phyloP scores from a whole-genome alignment of 2,113 vertebrate species.

The Colossoma macropomum region DNA sequence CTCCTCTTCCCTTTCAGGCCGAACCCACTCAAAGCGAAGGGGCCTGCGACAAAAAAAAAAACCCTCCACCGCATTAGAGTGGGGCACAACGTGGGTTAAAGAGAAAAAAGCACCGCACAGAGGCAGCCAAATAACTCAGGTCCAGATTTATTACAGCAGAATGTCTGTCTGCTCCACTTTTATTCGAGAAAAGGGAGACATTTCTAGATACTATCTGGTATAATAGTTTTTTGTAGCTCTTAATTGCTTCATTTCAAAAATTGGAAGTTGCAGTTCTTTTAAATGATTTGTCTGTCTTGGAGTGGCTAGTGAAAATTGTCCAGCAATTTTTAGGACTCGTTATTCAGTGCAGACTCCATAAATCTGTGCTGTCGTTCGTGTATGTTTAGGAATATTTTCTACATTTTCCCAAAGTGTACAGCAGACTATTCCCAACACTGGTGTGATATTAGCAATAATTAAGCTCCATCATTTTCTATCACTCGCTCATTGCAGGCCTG shows the following conservation, averaged over 20 bases:
- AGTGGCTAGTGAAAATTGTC: not conserved
- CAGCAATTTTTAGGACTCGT: too few relatives aligned
- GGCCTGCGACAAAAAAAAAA: constrained; percentile 78
- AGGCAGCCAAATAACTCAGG: constrained; percentile 14
- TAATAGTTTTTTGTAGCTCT: not conserved
- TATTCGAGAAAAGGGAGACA: not conserved
- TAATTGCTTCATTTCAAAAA: not conserved
- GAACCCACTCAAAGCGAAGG: constrained; percentile 81
- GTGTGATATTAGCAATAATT: not conserved
- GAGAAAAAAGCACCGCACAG: constrained; percentile 7
- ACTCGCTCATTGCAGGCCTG: constrained; percentile 10
- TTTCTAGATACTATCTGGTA: not conserved
- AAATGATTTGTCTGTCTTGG: not conserved
- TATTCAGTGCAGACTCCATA: not conserved
- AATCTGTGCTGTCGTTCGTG: not conserved
- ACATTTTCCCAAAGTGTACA: not conserved
- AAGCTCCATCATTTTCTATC: not conserved
- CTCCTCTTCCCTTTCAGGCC: constrained; percentile 85
- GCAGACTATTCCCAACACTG: not conserved
- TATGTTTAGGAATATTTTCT: not conserved
- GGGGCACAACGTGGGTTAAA: constrained; percentile 46
- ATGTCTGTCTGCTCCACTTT: not conserved
- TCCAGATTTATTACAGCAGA: not conserved
- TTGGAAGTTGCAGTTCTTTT: not conserved
- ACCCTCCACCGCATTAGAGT: constrained; percentile 63